Percentiles rank a stretch among this genome's conserved stretches.
phyloP scores from a whole-genome alignment of 2,113 vertebrate genomes.

The Otocyon megalotis region DNA sequence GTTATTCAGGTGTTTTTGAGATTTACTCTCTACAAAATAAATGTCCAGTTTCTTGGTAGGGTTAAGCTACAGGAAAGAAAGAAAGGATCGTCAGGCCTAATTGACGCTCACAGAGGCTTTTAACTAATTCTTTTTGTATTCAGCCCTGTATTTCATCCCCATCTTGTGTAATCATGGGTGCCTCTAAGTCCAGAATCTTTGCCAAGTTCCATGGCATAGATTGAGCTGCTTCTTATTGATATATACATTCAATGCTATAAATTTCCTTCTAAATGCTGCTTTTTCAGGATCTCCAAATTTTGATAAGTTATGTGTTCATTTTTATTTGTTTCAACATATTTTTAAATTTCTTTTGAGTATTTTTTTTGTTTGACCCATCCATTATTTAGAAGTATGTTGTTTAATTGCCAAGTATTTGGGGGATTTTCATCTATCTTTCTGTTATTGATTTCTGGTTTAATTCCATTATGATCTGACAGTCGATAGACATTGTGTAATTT shows the following conservation, averaged over 20 bases:
- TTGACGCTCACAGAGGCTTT: not conserved
- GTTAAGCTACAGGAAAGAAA: not conserved
- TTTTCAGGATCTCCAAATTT: not conserved
- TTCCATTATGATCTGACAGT: not conserved
- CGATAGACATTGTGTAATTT: not conserved
- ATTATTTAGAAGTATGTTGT: not conserved
- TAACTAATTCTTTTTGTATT: not conserved
- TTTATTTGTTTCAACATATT: not conserved
- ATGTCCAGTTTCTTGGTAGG: not conserved
- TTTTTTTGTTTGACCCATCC: not conserved
- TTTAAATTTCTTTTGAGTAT: not conserved
- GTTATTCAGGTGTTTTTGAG: not conserved
- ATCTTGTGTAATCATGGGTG: not conserved
- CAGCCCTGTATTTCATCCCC: not conserved
- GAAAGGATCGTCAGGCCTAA: not conserved
- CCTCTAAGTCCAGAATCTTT: not conserved
- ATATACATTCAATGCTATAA: not conserved
- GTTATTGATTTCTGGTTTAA: not conserved
- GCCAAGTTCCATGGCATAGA: not conserved
- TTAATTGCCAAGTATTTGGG: not conserved
- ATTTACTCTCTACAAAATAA: not conserved
- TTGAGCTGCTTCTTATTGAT: not conserved
- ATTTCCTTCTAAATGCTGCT: not conserved
- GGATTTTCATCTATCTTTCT: not conserved
- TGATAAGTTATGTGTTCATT: not conserved